Evolutionary conservation across 1,140 invertebrate species (phyloP), one percentile per base, ranked within the genome.

Genomic region (Luehdorfia chinensis): DNA sequence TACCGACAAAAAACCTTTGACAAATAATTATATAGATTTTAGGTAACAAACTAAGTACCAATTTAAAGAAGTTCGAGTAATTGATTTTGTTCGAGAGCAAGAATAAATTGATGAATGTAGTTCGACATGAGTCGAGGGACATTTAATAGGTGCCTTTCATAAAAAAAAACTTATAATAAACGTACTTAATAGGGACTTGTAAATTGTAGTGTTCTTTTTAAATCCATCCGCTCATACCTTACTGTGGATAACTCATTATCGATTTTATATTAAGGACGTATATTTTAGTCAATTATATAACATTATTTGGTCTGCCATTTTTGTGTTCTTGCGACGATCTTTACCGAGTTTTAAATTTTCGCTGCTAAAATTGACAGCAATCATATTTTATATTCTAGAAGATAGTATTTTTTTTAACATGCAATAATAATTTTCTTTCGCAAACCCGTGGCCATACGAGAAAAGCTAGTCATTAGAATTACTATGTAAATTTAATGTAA

Each of bases 71-170:
- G n/a, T n/a, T n/a, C n/a, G n/a, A n/a, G n/a, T n/a, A n/a, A n/a
- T n/a, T n/a, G n/a, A n/a, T n/a, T n/a, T n/a, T n/a, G n/a, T n/a
- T n/a, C 64, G 72, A 73, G 68, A 63, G 60, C 57, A 59, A 71
- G 60, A 75, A 69, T 59, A 58, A 47, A 34, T 63, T 59, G 57
- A 58, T 58, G 45, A 53, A 53, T 45, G 70, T 75, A 77, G 66
- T 50, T 72, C 66, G 76, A 75, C 67, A 47, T 33, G 44, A 43
- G 79, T 80, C 75, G 69, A 70, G 59, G 62, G 67, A 80, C 71
- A 70, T 71, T 81, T 71, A 81, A 81, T 84, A 84, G 80, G 80
- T 84, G 80, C 80, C 80, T 84, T 84, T 84, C 69, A 73, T 75
- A 75, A 77, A 71, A 60, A 25, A 63, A 67, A 71, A 63, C 53